Percentiles rank a stretch among this genome's conserved stretches.
phyloP scores from a whole-genome alignment of 2,888 invertebrate genomes.

The Drosophila recens region DNA sequence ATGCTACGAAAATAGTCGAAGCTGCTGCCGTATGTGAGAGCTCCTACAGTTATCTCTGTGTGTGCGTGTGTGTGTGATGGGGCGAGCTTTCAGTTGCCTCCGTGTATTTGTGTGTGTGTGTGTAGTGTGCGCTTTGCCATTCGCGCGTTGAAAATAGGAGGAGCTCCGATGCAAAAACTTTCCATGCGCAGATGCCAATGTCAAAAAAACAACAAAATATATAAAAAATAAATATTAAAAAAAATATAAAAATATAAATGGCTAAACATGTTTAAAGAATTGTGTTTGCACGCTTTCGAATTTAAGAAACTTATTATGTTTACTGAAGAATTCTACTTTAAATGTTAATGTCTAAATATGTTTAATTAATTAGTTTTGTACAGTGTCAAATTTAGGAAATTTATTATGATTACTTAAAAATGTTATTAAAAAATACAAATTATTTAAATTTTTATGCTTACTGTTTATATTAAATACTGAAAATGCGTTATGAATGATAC shows the following conservation, averaged over 20 bases:
- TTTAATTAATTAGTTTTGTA: too few species aligned
- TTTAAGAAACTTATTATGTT: background rate
- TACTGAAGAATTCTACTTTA: background rate
- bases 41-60: slow-evolving; percentile 47
- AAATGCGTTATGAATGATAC: background rate
- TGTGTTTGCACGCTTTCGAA: background rate
- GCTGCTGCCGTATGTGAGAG: slow-evolving; percentile 72
- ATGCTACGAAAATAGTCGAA: slow-evolving; percentile 78
- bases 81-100: slow-evolving; percentile 31
- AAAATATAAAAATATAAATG: slow-evolving; percentile 13
- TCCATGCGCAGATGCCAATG: slow-evolving; percentile 72
- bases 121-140: slow-evolving; percentile 75
- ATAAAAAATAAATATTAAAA: slow-evolving; percentile 31
- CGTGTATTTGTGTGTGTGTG: slow-evolving; percentile 36
- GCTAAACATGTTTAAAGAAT: slow-evolving; percentile 4
- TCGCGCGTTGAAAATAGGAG: slow-evolving; percentile 83
- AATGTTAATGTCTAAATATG: too few species aligned
- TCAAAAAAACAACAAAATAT: slow-evolving; percentile 23
- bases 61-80: slow-evolving; percentile 37
- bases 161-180: slow-evolving; percentile 77
- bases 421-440: background rate
- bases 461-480: too few species aligned
- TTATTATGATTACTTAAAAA: background rate
- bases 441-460: background rate
- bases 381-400: background rate